Percentiles rank a stretch among this genome's conserved stretches.
Conservation (phyloP, 2,888 invertebrate genomes). For the Pachycephus smyrnensis region DNA sequence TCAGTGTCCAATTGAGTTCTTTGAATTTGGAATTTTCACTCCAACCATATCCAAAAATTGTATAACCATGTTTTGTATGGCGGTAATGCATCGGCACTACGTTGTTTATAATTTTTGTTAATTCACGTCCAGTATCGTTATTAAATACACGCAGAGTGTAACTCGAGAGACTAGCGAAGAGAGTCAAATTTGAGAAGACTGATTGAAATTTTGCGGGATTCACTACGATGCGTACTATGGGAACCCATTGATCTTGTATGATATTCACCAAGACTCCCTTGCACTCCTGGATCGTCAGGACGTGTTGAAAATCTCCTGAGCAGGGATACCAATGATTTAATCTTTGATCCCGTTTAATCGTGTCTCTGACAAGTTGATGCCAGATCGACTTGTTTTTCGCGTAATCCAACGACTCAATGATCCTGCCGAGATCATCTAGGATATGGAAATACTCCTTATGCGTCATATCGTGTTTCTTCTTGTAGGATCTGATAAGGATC, state of each 20-base stretch:
- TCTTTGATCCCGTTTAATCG: slow-evolving; percentile 29
- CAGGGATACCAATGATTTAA: slow-evolving; percentile 33
- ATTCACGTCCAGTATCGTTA: slow-evolving; percentile 42
- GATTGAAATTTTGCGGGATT: slow-evolving; percentile 25
- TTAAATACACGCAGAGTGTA: slow-evolving; percentile 42
- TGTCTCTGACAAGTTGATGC: slow-evolving; percentile 31
- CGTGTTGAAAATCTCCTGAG: slow-evolving; percentile 36
- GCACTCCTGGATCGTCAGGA: slow-evolving; percentile 40
- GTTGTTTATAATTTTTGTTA: slow-evolving; percentile 33
- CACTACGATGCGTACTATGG: slow-evolving; percentile 36
- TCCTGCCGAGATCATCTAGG: slow-evolving; percentile 25
- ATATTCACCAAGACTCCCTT: slow-evolving; percentile 21
- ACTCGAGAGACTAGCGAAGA: slow-evolving; percentile 36
- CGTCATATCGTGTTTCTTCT: slow-evolving; percentile 31
- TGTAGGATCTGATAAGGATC: slow-evolving; percentile 34
- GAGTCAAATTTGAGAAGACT: slow-evolving; percentile 31
- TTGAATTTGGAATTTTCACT: slow-evolving; percentile 23
- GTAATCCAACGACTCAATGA: slow-evolving; percentile 36
- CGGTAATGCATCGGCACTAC: slow-evolving; percentile 34
- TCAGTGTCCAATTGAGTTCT: slow-evolving; percentile 45
- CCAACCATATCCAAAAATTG: slow-evolving; percentile 48
- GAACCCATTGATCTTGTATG: slow-evolving; percentile 39
- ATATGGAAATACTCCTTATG: slow-evolving; percentile 34
- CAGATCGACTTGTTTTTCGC: slow-evolving; percentile 22
- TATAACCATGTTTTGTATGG: slow-evolving; percentile 40